Percentiles rank a stretch among this genome's conserved stretches.
These are phyloP conservation scores for Solen grandis DNA, from an alignment of 1,140 invertebrate species.

Conservation along the genomic window DNA sequence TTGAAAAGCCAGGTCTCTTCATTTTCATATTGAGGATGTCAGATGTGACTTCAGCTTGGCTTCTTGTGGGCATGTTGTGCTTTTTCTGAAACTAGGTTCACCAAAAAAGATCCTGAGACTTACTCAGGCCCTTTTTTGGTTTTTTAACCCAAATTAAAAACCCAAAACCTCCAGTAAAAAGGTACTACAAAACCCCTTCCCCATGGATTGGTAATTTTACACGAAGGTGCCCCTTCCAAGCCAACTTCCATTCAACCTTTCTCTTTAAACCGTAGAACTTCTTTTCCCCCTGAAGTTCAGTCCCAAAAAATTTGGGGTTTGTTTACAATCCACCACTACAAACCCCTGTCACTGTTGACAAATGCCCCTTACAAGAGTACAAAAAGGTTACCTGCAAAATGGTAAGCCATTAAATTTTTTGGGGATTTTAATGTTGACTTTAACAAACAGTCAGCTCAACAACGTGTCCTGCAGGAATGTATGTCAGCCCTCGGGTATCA, in stretches of 20 bases:
- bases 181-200: not conserved
- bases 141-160: conserved; percentile 1
- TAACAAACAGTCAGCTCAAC: not conserved
- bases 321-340: not conserved
- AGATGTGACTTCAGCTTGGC: conserved; percentile 19
- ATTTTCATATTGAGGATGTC: conserved; percentile 26
- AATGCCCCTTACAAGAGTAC: not conserved
- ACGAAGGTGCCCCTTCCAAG: not conserved
- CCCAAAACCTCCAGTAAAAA: not conserved
- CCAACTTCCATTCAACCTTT: not conserved
- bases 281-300: not conserved
- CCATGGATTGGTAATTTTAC: conserved; percentile 33
- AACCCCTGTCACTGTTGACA: not conserved
- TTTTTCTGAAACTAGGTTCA: not conserved
- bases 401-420: not conserved
- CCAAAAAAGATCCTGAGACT: conserved; percentile 8
- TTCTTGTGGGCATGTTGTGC: conserved; percentile 6
- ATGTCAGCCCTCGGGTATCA: not conserved
- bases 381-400: not conserved
- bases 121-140: not conserved
- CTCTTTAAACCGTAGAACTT: not conserved
- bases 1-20: conserved; percentile 37
- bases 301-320: not conserved
- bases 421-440: not conserved
- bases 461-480: not conserved